Evolutionary conservation across 2,888 invertebrate genomes (phyloP).

Genomic region (Philereme vetulata): DNA sequence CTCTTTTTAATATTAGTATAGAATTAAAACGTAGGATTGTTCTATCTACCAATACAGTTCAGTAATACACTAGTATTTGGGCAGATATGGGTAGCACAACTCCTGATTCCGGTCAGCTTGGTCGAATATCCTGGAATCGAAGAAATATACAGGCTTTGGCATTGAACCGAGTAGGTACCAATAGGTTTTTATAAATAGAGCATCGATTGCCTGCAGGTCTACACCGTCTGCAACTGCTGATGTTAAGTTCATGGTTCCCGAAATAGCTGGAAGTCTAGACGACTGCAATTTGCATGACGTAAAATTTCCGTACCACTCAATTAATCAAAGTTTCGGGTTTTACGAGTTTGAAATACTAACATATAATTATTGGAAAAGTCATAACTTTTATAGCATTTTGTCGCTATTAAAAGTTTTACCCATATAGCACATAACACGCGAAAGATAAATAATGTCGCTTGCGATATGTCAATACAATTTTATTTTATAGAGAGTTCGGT

Average conservation of each 20-base stretch:
- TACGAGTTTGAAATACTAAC: conserved; percentile 10
- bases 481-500: conserved; percentile 1
- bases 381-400: background rate
- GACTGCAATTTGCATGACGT: conserved; percentile 14
- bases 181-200: background rate
- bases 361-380: conserved; percentile 1
- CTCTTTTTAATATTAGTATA: too few species aligned
- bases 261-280: conserved; percentile 22
- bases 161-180: background rate
- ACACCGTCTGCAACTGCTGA: background rate
- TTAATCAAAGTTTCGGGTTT: conserved; percentile 6
- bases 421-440: background rate
- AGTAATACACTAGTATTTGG: too few species aligned
- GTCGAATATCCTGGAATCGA: too few species aligned
- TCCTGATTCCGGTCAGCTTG: too few species aligned
- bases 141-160: too few species aligned
- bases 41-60: too few species aligned
- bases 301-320: conserved; percentile 6
- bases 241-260: conserved; percentile 21
- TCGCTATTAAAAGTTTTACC: background rate
- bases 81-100: too few species aligned
- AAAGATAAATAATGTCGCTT: background rate
- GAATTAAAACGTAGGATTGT: too few species aligned
- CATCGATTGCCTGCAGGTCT: conserved; percentile 6
- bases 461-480: too few species aligned